Evolutionary conservation across 2,888 invertebrate genomes (phyloP).

Genomic region (Eubasilissa splendida): DNA sequence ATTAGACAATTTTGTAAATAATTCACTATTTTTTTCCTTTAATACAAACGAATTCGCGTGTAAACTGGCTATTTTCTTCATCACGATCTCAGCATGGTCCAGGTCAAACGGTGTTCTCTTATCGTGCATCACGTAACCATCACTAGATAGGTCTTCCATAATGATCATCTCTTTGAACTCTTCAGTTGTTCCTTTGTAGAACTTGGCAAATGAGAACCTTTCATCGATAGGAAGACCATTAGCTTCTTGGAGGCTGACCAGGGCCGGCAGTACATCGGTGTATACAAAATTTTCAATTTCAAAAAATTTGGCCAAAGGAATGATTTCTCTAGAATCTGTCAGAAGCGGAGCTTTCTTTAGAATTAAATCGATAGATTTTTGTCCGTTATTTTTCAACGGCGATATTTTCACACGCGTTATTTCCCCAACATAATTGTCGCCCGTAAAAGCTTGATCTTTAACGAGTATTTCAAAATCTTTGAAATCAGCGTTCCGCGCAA

Average conservation of each 20-base stretch:
- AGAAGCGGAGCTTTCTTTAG: background rate
- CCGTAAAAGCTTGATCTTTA: background rate
- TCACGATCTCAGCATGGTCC: conserved; percentile 16
- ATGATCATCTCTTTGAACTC: conserved; percentile 29
- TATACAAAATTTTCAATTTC: conserved; percentile 7
- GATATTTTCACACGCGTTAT: background rate
- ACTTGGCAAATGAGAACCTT: conserved; percentile 8
- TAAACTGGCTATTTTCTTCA: conserved; percentile 22
- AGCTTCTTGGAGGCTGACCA: background rate
- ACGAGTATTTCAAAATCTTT: background rate
- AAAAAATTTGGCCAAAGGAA: conserved; percentile 4
- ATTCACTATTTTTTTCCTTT: conserved; percentile 62
- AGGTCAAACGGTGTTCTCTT: conserved; percentile 25
- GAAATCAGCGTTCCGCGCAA: background rate
- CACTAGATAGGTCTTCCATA: conserved; percentile 41
- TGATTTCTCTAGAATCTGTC: background rate
- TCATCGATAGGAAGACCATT: conserved; percentile 1
- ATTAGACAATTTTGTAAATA: conserved; percentile 60
- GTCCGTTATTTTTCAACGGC: background rate
- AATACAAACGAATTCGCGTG: conserved; percentile 61
- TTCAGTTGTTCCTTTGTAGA: conserved; percentile 22
- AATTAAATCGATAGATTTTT: conserved; percentile 11
- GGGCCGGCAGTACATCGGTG: conserved; percentile 11
- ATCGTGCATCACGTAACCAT: conserved; percentile 40
- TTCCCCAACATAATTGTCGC: conserved; percentile 4